A percentile compares a stretch with the other conserved stretches of the same genome.
Conservation (phyloP, 2,888 invertebrate genomes). For the Conus canariensis region DNA sequence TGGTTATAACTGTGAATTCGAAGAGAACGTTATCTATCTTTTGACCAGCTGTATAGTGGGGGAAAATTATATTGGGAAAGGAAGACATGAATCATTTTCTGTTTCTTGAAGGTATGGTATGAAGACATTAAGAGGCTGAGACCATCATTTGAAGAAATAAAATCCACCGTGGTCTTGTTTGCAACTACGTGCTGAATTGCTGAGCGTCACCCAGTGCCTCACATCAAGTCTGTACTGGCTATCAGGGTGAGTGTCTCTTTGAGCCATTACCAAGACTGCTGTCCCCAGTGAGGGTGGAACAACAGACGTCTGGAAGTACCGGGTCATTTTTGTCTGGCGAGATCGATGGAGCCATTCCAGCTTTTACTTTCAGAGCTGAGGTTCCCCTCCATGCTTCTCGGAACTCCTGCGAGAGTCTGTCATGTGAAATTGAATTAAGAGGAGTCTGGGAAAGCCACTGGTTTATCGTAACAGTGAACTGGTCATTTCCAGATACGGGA, state of each 20-base stretch:
- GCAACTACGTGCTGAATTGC: no score
- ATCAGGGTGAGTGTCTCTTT: slow-evolving; percentile 11
- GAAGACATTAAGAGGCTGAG: no score
- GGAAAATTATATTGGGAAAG: no score
- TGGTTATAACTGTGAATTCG: no score
- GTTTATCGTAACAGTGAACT: not conserved
- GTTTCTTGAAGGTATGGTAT: no score
- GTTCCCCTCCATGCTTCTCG: not conserved
- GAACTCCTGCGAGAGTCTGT: not conserved
- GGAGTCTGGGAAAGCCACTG: not conserved
- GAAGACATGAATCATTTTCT: no score
- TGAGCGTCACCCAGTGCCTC: no score
- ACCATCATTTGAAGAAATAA: no score
- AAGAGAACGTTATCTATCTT: no score
- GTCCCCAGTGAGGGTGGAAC: not conserved
- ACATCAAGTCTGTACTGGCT: not conserved
- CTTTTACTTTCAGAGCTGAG: not conserved
- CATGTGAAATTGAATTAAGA: not conserved
- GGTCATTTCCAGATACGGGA: not conserved
- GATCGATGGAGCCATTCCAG: not conserved
- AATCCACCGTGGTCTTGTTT: no score
- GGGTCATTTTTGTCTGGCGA: not conserved
- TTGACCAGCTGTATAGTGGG: no score
- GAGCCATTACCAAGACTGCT: slow-evolving; percentile 5
- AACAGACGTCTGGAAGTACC: not conserved